phyloP scores from a whole-genome alignment of 2,113 vertebrate species.

The Halichoeres trimaculatus region DNA sequence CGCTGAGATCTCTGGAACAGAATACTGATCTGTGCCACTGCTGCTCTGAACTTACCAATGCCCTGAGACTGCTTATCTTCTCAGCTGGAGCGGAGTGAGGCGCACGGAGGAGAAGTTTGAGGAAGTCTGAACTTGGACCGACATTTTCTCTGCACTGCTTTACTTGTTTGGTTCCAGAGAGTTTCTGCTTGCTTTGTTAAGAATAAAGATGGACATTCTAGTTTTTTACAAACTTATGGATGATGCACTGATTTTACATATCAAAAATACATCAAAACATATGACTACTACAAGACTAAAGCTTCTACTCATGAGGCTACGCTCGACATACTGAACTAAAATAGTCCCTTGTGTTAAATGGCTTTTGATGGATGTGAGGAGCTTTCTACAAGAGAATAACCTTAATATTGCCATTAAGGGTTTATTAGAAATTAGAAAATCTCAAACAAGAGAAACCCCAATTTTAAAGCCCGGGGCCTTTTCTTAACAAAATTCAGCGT shows the following conservation, averaged over 20 bases:
- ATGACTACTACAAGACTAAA: no score
- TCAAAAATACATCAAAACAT: background rate
- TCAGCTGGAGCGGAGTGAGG: slow-evolving; percentile 47
- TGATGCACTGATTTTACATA: background rate
- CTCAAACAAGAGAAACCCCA: no score
- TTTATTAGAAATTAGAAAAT: background rate
- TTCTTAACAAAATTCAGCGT: background rate
- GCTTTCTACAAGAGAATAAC: no score
- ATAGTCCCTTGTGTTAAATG: no score
- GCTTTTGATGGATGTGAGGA: no score
- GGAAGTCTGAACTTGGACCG: slow-evolving; percentile 46
- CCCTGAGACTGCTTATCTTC: slow-evolving; percentile 65
- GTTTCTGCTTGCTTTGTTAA: slow-evolving; percentile 3
- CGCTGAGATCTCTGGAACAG: slow-evolving; percentile 49
- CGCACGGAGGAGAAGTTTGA: slow-evolving; percentile 53
- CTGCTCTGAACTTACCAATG: slow-evolving; percentile 44
- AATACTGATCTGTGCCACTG: slow-evolving; percentile 42
- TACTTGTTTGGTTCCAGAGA: slow-evolving; percentile 6
- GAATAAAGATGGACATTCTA: background rate
- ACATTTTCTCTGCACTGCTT: background rate
- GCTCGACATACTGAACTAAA: no score
- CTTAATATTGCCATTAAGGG: background rate
- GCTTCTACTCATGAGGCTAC: no score
- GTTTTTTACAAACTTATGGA: background rate
- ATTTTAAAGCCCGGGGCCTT: background rate